Evolutionary conservation across 64 coral and sea anemone genomes (phyloP), one percentile per base, ranked within the genome.

Genomic region (Astreopora myriophthalma): DNA sequence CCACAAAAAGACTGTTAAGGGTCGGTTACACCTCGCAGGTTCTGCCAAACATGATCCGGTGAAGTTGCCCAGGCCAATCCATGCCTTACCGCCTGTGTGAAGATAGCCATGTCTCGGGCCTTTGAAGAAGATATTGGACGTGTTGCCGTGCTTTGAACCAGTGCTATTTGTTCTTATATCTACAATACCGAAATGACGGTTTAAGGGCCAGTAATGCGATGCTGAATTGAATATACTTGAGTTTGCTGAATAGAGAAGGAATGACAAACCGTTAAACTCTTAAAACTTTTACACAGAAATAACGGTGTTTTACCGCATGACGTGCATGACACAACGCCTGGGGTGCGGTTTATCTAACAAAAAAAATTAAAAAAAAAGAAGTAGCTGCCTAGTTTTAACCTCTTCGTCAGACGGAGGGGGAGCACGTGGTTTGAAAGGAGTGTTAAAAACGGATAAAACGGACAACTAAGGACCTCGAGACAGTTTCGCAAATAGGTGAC

Each of bases 1-100:
- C 90, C 90, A 92, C 26, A 92, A 81, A 36, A 73, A 92, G 12
- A 92, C 79, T 73, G 90, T 92, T 14, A 92, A 22, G 1, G 75
- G 58, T 23, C 32, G 27, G 22, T 38, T 75, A 23, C 90, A 92
- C 76, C 38, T 34, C 36, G 30, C 20, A 24, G 90, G 90, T 19
- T 86, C 80, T 17, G 73, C 80, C 7, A 92, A 61, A 58, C 90
- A 92, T 20, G 42, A 44, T 0, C 39, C 90, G 20, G 60, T 75
- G 22, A 92, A 92, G 26, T 74, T 75, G 17, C 90, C 90, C 0
- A 92, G 68, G 27, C 67, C 77, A 9, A 92, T 57, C 70, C 90
- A 84, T 39, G 70, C 85, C 20, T 58, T 80, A 36, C 84, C 70
- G 25, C 19, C 39, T 1, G 37, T 76, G 9, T 80, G 60, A 37